Evolutionary conservation across 2,113 vertebrate species (phyloP), one percentile per base, ranked within the genome.

Genomic region (Polyodon spathula): DNA sequence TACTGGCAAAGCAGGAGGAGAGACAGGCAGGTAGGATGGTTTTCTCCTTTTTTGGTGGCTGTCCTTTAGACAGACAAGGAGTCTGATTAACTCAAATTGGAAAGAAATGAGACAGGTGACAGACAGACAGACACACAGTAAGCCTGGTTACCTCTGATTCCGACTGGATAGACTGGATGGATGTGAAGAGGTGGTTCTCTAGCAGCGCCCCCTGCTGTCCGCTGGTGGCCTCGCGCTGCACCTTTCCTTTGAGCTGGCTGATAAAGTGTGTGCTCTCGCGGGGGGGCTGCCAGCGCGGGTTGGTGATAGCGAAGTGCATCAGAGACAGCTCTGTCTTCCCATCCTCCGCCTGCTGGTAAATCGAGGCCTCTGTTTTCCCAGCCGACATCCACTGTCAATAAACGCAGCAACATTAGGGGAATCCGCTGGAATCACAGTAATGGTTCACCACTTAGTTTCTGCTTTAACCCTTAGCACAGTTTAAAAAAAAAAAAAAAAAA

Each of bases 281-380:
- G 0, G 96, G 93, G 0, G 96, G 96, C 76, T 96, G 95, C 96
- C 96, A 99, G 66, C 91, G 94, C 7, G 96, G 96, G 68, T 98
- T 98, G 54, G 94, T 98, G 80, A 99, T 97, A 67, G 96, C 96
- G 58, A 99, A 99, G 78, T 97, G 96, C 95, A 99, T 97, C 66
- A 99, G 92, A 0, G 96, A 99, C 64, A 99, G 72, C 73, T 99
- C 96, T 0, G 96, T 99, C 78, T 99, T 99, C 54, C 96, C 95
- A 0, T 98, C 95, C 68, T 99, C 96, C 0, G 96, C 96, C 75
- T 99, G 96, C 73, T 99, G 96, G 83, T 99, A 98, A 69, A 96
- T 91, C 3, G 96, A 99, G 2, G 95, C 94, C 71, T 99, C 93
- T 0, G 96, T 97, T 85, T 96, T 94, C 6, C 94, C 94, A 4